Evolutionary conservation across 2,113 vertebrate species (phyloP).

Genomic region (Erythrolamprus reginae): DNA sequence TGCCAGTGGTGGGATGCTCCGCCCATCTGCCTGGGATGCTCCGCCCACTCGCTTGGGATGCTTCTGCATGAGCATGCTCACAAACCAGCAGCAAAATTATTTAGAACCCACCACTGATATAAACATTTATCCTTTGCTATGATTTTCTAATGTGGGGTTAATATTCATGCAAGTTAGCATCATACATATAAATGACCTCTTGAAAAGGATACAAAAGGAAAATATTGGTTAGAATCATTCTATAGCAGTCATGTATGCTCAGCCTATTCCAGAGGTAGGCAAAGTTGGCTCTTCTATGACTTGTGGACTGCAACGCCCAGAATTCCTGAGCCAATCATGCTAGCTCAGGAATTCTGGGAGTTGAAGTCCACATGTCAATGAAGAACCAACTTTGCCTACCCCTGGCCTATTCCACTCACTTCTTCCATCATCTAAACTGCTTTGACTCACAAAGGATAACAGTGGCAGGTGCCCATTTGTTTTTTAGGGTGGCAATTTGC

Average conservation of each 20-base stretch:
- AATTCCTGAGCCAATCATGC: no score
- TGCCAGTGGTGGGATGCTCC: no score
- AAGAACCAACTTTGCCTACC: no score
- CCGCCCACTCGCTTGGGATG: no score
- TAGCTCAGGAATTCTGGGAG: no score
- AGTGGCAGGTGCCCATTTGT: neutral
- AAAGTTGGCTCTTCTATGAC: no score
- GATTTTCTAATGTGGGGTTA: neutral
- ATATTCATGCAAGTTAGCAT: neutral
- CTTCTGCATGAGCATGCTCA: no score
- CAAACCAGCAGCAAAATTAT: no score
- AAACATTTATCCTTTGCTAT: neutral
- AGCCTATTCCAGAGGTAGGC: neutral
- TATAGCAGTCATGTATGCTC: neutral
- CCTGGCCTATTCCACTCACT: neutral
- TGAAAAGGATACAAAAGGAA: neutral
- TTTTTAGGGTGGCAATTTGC: neutral
- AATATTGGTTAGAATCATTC: neutral
- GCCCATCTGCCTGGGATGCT: no score
- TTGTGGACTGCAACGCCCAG: no score
- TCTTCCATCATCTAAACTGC: neutral
- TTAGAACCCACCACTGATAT: neutral
- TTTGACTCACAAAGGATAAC: neutral
- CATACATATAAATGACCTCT: neutral
- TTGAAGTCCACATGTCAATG: no score